These are phyloP conservation scores for Anthonomus grandis DNA, from an alignment of 1,140 invertebrate genomes.

Conservation along the genomic window DNA sequence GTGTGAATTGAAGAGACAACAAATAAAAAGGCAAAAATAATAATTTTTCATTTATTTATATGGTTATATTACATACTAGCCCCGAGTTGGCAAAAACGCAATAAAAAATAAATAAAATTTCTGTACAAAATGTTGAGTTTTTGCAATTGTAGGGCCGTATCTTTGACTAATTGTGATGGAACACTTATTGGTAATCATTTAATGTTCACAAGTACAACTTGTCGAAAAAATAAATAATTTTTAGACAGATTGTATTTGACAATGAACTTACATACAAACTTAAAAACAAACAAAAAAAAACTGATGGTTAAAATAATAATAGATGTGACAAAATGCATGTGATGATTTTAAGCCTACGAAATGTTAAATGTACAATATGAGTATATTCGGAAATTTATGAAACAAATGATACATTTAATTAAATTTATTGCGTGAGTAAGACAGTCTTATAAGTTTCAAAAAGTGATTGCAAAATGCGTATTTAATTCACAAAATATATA, in stretches of 20 bases:
- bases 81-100: constrained; percentile 16
- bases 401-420: constrained; percentile 3
- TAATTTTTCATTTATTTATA: constrained; percentile 41
- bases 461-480: constrained; percentile 4
- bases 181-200: constrained; percentile 45
- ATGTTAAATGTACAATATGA: constrained; percentile 38
- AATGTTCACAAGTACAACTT: too few relatives aligned
- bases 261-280: too few relatives aligned
- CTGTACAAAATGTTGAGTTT: constrained; percentile 36
- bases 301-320: constrained; percentile 17
- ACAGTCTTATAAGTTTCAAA: constrained; percentile 24
- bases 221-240: too few relatives aligned
- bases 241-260: too few relatives aligned
- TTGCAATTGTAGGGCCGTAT: constrained; percentile 18
- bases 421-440: not conserved
- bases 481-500: too few relatives aligned
- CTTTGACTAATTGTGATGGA: constrained; percentile 43
- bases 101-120: constrained; percentile 41
- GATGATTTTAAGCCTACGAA: constrained; percentile 35
- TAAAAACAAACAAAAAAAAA: constrained; percentile 32
- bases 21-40: constrained; percentile 37
- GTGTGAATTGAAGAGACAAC: constrained; percentile 25
- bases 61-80: constrained; percentile 45
- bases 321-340: constrained; percentile 30
- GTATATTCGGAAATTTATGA: constrained; percentile 41